Conservation (phyloP, 1,140 invertebrate genomes). For the Pantala flavescens region DNA sequence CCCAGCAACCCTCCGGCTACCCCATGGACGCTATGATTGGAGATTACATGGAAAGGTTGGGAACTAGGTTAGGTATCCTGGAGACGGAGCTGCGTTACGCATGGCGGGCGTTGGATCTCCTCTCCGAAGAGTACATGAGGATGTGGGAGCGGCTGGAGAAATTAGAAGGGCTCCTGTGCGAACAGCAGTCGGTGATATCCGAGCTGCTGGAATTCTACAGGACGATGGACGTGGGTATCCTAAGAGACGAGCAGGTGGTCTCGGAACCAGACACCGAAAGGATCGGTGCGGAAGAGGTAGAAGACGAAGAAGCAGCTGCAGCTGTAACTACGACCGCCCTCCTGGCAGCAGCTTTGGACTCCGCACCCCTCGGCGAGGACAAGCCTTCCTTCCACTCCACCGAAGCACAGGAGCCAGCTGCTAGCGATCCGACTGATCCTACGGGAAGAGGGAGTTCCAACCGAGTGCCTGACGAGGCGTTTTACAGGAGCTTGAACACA, state of each 20-base stretch:
- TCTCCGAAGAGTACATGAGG: constrained; percentile 84
- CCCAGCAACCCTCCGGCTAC: constrained; percentile 16
- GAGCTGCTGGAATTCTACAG: constrained; percentile 73
- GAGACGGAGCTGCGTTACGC: constrained; percentile 85
- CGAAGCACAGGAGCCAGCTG: constrained; percentile 18
- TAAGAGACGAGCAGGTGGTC: constrained; percentile 28
- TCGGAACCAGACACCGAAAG: constrained; percentile 34
- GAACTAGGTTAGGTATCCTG: constrained; percentile 69
- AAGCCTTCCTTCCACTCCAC: not conserved
- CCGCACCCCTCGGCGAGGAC: not conserved
- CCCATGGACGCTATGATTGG: constrained; percentile 45
- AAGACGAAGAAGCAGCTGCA: constrained; percentile 9
- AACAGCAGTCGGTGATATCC: constrained; percentile 83
- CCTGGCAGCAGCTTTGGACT: constrained; percentile 23
- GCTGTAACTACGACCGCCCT: constrained; percentile 27
- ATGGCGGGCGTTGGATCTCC: constrained; percentile 78
- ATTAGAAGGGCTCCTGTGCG: constrained; percentile 74
- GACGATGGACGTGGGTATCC: constrained; percentile 30
- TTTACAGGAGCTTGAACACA: constrained; percentile 78
- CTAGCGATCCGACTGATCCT: not conserved
- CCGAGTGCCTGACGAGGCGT: constrained; percentile 66
- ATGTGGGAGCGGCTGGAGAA: constrained; percentile 90
- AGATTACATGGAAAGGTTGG: constrained; percentile 80
- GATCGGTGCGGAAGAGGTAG: constrained; percentile 18
- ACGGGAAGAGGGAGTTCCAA: constrained; percentile 13